Base-by-base conservation (phyloP, 2,797 vertebrate genomes). In the Rhynchonycteris naso region DNA sequence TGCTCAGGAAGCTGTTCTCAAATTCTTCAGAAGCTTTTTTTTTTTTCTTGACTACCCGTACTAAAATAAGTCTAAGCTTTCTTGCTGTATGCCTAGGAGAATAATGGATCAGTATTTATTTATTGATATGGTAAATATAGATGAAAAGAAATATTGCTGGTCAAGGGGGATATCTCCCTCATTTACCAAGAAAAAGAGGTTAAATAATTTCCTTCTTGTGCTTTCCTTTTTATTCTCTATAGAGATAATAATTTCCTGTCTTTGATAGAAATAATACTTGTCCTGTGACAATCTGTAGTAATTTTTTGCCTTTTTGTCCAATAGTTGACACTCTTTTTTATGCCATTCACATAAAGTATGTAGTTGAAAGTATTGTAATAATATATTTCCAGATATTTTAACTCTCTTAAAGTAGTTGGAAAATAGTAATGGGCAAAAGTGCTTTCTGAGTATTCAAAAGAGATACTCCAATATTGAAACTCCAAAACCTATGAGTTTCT, bases 121-220 rank as follows among this genome's bases (percentile, higher is more conserved):
- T 30, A 95, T 1, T 66, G 2, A 90, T 65, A 38, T 52, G 58
- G 11, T 54, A 28, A 95, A 52, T 47, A 75, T 0, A 43, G 11
- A 19, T 89, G 13, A 50, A 94, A 75, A 83, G 18, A 1, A 81
- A 35, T 47, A 43, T 26, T 76, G 13, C 2, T 35, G n/a, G 12
- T 12, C 5, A 56, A 71, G 3, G 5, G n/a, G 11, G 38, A 1
- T 2, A 43, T 61, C 13, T 59, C 11, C 81, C 72, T 14, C n/a
- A 74, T 13, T 66, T 91, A n/a, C 14, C 59, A 94, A 79, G 69
- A 69, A 95, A 84, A 91, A 79, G 12, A 92, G 38, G 16, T 33
- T 43, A n/a, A 89, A 78, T 11, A 66, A 18, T 68, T 52, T 95
- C 24, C 2, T 79, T 50, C 35, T 80, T n/a, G 2, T 10, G 10